These are phyloP conservation scores for Callocephalon fimbriatum DNA, from an alignment of 2,113 vertebrate genomes.

Conservation along the genomic window DNA sequence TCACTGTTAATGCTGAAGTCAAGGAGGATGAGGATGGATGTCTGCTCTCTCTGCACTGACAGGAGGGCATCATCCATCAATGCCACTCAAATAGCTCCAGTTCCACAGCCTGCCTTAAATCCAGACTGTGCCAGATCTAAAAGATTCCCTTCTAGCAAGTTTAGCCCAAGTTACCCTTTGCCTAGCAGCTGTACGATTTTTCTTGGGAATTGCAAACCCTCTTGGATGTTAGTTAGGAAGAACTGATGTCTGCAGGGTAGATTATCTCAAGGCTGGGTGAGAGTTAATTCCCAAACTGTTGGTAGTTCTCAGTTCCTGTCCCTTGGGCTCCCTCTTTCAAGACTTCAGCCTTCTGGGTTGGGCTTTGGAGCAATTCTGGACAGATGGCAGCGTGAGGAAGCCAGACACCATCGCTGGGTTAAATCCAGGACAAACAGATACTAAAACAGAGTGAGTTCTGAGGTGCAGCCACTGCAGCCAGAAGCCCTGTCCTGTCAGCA, in stretches of 20 bases:
- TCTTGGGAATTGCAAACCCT: neutral
- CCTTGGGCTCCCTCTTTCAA: neutral
- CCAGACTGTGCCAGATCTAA: neutral
- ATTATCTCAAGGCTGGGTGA: neutral
- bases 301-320: neutral
- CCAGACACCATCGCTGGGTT: rapidly evolving
- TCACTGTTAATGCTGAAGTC: conserved; percentile 43
- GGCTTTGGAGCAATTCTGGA: neutral
- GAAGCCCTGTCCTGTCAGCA: neutral
- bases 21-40: conserved; percentile 54
- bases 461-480: neutral
- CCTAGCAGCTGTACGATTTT: neutral
- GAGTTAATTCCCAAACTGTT: neutral
- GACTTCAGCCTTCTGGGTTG: neutral
- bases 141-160: neutral
- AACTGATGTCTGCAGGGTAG: neutral
- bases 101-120: neutral
- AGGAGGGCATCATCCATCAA: neutral
- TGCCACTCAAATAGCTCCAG: neutral
- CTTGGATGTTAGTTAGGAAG: neutral
- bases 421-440: neutral
- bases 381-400: neutral
- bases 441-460: neutral
- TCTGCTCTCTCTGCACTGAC: neutral
- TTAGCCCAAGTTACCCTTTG: neutral